Percentiles rank a stretch among this genome's conserved stretches.
These are phyloP conservation scores for Rhabdophis nuchalis DNA, from an alignment of 2,797 vertebrate genomes.

Conservation along the genomic window DNA sequence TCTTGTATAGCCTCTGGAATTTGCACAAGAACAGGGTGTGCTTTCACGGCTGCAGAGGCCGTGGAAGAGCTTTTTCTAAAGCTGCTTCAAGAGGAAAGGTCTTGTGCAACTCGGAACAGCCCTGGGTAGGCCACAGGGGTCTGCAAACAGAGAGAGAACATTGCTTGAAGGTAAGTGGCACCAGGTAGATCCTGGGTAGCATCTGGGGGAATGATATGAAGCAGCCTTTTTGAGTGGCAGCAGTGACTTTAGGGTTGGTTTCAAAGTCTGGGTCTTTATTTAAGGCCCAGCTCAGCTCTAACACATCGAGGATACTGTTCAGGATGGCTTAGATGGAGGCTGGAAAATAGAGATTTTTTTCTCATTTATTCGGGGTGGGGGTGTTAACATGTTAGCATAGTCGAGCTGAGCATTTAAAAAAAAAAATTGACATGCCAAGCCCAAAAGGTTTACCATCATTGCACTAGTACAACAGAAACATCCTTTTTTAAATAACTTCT, in stretches of 20 bases:
- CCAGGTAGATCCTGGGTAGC: neutral
- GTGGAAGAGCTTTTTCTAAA: neutral
- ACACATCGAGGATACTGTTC: neutral
- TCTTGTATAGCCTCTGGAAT: neutral
- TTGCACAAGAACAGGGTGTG: neutral
- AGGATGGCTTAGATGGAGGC: neutral
- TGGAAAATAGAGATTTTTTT: neutral
- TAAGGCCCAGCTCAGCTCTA: neutral
- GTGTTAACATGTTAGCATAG: neutral
- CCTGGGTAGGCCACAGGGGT: neutral
- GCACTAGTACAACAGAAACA: neutral
- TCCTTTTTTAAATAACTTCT: neutral
- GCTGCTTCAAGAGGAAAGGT: neutral
- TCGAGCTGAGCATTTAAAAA: neutral
- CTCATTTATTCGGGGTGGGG: neutral
- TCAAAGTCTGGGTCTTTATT: neutral
- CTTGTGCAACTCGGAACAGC: neutral
- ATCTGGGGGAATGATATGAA: neutral
- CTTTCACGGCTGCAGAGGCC: neutral
- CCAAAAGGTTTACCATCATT: neutral
- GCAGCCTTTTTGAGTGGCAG: neutral
- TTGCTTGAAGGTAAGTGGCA: neutral
- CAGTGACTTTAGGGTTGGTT: neutral
- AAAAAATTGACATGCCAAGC: neutral
- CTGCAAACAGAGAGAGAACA: neutral